phyloP scores from a whole-genome alignment of 2,888 invertebrate genomes.

The Danaus chrysippus region DNA sequence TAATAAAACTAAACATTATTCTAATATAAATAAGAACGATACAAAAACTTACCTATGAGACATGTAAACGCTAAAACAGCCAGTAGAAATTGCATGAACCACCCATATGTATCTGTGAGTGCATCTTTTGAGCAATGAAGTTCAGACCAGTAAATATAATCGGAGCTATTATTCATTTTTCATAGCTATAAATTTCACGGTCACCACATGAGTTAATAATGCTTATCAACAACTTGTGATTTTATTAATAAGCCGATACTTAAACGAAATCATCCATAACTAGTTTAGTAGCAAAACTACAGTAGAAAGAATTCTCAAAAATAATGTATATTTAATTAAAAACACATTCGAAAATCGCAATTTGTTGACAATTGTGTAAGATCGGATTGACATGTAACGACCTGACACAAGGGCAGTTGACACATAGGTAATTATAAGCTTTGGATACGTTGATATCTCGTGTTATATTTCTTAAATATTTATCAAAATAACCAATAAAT shows the following conservation, averaged over 20 bases:
- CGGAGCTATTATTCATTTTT: constrained; percentile 72
- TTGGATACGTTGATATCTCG: too few relatives aligned
- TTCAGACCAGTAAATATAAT: constrained; percentile 67
- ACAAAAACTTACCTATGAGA: constrained; percentile 80
- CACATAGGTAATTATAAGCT: too few relatives aligned
- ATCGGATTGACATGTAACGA: not conserved
- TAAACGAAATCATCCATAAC: constrained; percentile 11
- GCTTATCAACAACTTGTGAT: constrained; percentile 9
- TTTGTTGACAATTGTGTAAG: constrained; percentile 18
- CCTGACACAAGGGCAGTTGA: not conserved
- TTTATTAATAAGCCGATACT: not conserved
- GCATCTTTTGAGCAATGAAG: constrained; percentile 84
- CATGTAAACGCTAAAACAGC: constrained; percentile 86
- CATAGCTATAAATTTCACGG: constrained; percentile 38
- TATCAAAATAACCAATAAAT: too few relatives aligned
- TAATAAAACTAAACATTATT: too few relatives aligned
- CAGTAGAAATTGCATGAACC: constrained; percentile 85
- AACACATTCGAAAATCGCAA: constrained; percentile 18
- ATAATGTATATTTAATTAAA: constrained; percentile 21
- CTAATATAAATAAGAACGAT: not conserved
- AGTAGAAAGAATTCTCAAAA: constrained; percentile 2
- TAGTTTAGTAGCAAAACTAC: not conserved
- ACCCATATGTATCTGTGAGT: constrained; percentile 85
- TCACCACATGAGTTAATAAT: constrained; percentile 5
- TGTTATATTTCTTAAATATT: too few relatives aligned